Evolutionary conservation across 2,797 vertebrate species (phyloP).

Genomic region (Schizopygopsis malacanthus): DNA sequence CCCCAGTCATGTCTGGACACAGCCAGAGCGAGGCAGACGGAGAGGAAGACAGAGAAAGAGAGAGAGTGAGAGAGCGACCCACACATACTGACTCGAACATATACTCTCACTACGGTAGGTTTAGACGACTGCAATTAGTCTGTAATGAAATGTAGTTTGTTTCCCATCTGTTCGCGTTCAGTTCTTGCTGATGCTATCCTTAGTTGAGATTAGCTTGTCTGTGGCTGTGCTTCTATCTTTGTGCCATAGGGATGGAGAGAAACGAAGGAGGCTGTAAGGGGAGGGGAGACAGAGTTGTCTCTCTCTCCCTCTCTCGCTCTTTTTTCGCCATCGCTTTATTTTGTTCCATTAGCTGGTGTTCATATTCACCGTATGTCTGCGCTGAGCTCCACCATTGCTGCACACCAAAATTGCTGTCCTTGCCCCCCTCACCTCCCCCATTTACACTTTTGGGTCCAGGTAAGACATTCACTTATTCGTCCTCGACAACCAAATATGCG

Average conservation of each 20-base stretch:
- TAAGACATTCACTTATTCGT: constrained; percentile 49
- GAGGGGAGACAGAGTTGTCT: constrained; percentile 41
- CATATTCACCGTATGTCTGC: constrained; percentile 12
- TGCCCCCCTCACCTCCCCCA: constrained; percentile 11
- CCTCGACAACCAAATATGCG: constrained; percentile 25
- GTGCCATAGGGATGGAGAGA: constrained; percentile 65
- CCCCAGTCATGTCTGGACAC: constrained; percentile 80
- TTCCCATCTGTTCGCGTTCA: constrained; percentile 66
- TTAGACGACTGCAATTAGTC: constrained; percentile 73
- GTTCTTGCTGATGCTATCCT: constrained; percentile 67
- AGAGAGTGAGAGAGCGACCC: constrained; percentile 55
- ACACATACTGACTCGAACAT: constrained; percentile 38
- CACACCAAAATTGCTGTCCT: background rate
- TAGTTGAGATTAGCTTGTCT: constrained; percentile 80
- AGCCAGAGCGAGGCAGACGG: constrained; percentile 51
- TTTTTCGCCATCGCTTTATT: constrained; percentile 38
- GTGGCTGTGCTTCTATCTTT: constrained; percentile 80
- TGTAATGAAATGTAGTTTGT: constrained; percentile 54
- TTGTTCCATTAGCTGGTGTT: constrained; percentile 41
- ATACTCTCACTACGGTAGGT: constrained; percentile 50
- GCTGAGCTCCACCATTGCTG: constrained; percentile 35
- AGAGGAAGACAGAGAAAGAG: constrained; percentile 57
- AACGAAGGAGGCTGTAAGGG: constrained; percentile 45
- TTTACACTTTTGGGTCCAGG: constrained; percentile 38
- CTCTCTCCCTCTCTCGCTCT: constrained; percentile 57